Evolutionary conservation across 2,888 invertebrate species (phyloP).

Genomic region (Axea sp.): DNA sequence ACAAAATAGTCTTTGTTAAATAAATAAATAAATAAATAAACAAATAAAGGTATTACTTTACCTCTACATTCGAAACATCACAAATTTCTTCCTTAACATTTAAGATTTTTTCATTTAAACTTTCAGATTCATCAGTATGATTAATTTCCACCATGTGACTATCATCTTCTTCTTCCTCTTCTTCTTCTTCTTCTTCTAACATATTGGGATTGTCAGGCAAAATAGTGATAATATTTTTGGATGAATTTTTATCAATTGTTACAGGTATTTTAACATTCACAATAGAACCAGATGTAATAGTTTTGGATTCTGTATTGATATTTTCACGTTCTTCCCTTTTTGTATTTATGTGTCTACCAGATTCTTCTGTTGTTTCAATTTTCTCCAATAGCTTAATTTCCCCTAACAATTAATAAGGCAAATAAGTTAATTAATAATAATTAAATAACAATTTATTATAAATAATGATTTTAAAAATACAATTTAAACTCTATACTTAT

Average conservation of each 20-base stretch:
- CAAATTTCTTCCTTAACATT: constrained; percentile 71
- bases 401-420: too few relatives aligned
- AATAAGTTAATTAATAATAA: not conserved
- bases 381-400: constrained; percentile 72
- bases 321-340: constrained; percentile 46
- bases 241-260: constrained; percentile 53
- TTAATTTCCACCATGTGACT: constrained; percentile 67
- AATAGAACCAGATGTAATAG: constrained; percentile 58
- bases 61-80: constrained; percentile 47
- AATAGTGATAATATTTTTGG: constrained; percentile 67
- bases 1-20: too few relatives aligned
- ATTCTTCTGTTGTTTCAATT: constrained; percentile 61
- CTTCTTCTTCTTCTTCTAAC: constrained; percentile 33
- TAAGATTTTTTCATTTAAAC: constrained; percentile 68
- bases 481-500: too few relatives aligned
- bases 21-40: not conserved
- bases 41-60: constrained; percentile 27
- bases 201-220: constrained; percentile 68
- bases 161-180: constrained; percentile 14
- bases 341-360: not conserved
- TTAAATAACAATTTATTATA: too few relatives aligned
- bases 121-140: constrained; percentile 67
- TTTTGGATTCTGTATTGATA: not conserved
- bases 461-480: too few relatives aligned
- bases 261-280: constrained; percentile 65